These are phyloP conservation scores for Andrena cerasifolii DNA, from an alignment of 1,140 invertebrate genomes.

Conservation along the genomic window DNA sequence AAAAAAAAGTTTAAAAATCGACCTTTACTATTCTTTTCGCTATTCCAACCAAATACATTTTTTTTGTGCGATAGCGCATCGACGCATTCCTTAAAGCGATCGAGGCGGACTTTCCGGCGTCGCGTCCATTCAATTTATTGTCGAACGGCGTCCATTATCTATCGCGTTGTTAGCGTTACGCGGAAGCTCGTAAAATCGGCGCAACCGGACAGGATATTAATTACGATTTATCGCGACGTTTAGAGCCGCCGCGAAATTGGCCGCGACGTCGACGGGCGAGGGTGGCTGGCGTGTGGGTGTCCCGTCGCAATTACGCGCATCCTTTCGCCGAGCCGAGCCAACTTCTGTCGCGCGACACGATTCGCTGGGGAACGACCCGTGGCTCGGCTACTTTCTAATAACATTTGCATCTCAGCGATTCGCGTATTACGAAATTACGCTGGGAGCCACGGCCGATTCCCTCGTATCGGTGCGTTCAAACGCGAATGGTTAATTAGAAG, in stretches of 20 bases:
- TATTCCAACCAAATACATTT: no score
- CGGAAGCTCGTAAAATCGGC: slow-evolving; percentile 5
- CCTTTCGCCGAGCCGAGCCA: not conserved
- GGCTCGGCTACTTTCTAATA: not conserved
- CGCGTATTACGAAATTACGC: slow-evolving; percentile 3
- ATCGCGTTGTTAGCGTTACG: not conserved
- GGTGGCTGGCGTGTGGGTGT: no score
- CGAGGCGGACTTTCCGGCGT: not conserved
- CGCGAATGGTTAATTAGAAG: slow-evolving; percentile 22
- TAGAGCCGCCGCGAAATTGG: not conserved
- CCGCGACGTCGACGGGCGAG: not conserved
- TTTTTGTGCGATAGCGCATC: no score
- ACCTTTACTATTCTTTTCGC: no score
- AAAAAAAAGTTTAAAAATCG: no score
- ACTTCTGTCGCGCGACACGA: not conserved
- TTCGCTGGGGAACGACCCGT: not conserved
- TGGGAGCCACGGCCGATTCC: not conserved
- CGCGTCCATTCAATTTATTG: slow-evolving; percentile 16
- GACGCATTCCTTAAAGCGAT: slow-evolving; percentile 10
- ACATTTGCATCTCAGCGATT: slow-evolving; percentile 21
- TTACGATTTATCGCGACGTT: slow-evolving; percentile 29
- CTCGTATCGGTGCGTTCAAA: not conserved
- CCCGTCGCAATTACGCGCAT: not conserved
- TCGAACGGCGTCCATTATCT: slow-evolving; percentile 7
- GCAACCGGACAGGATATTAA: slow-evolving; percentile 1